Conservation (phyloP, 2,113 vertebrate genomes). For the Lota lota region DNA sequence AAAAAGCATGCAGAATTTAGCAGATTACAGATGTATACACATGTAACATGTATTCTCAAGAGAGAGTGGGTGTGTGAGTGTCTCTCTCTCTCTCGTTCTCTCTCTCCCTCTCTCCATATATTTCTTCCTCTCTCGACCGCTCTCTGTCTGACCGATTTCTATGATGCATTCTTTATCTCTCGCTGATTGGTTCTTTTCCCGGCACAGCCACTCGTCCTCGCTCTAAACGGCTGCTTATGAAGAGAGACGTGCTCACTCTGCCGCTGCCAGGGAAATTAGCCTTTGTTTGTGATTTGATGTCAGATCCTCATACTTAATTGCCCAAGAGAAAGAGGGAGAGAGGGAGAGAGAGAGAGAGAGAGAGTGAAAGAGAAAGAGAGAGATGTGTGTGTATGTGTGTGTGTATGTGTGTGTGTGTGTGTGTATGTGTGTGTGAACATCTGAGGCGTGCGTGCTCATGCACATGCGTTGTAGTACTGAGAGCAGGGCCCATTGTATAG, state of each 20-base stretch:
- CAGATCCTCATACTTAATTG: slow-evolving; percentile 56
- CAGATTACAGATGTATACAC: slow-evolving; percentile 27
- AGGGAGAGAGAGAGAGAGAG: not conserved
- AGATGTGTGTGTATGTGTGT: slow-evolving; percentile 1
- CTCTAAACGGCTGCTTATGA: slow-evolving; percentile 32
- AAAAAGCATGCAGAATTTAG: slow-evolving; percentile 49
- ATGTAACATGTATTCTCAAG: slow-evolving; percentile 20
- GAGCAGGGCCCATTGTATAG: too few relatives aligned
- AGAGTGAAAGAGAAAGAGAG: too few relatives aligned
- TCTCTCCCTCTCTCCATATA: not conserved
- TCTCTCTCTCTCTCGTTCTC: slow-evolving; percentile 14
- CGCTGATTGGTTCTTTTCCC: slow-evolving; percentile 46
- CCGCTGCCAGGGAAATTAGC: slow-evolving; percentile 43
- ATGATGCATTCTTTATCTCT: slow-evolving; percentile 54
- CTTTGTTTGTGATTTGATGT: slow-evolving; percentile 57
- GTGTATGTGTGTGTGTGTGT: slow-evolving; percentile 2
- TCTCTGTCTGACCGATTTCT: slow-evolving; percentile 19
- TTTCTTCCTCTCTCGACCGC: not conserved
- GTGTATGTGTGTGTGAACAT: not conserved
- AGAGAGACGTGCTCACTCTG: slow-evolving; percentile 27
- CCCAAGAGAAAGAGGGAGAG: not conserved
- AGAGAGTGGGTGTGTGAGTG: not conserved
- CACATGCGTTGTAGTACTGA: not conserved
- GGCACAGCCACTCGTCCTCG: slow-evolving; percentile 48
- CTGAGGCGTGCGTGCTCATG: not conserved